Evolutionary conservation across 2,888 invertebrate genomes (phyloP).

Genomic region (Pyralis farinalis): DNA sequence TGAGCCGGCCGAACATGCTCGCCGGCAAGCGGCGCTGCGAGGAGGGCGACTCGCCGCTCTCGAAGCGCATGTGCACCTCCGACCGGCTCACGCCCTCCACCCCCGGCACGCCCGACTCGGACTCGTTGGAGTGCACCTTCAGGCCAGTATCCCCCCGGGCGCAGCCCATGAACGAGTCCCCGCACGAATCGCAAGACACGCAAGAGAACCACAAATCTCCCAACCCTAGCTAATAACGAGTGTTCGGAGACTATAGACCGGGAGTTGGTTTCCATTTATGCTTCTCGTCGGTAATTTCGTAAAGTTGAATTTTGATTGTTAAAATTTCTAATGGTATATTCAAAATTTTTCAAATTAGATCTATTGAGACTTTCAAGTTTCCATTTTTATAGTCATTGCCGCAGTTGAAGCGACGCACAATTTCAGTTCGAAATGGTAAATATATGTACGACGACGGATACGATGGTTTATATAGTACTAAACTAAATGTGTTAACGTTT

Average conservation of each 20-base stretch:
- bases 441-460: no score
- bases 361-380: no score
- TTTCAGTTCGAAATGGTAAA: no score
- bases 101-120: conserved; percentile 69
- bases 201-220: conserved; percentile 53
- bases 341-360: no score
- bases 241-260: conserved; percentile 8
- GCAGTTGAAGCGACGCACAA: no score
- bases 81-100: conserved; percentile 59
- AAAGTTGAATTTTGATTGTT: neutral
- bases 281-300: neutral
- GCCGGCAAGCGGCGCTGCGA: conserved; percentile 84
- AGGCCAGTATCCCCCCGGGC: conserved; percentile 69
- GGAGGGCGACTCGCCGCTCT: conserved; percentile 75
- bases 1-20: conserved; percentile 74
- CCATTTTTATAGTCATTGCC: no score
- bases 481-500: no score
- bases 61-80: conserved; percentile 63
- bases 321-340: no score
- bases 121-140: conserved; percentile 72
- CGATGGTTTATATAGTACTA: no score
- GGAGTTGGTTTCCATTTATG: conserved; percentile 23
- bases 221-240: conserved; percentile 68
- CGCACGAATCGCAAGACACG: conserved; percentile 35
- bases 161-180: conserved; percentile 52